Evolutionary conservation across 2,888 invertebrate species (phyloP).

Genomic region (Drosophila hamatofila): DNA sequence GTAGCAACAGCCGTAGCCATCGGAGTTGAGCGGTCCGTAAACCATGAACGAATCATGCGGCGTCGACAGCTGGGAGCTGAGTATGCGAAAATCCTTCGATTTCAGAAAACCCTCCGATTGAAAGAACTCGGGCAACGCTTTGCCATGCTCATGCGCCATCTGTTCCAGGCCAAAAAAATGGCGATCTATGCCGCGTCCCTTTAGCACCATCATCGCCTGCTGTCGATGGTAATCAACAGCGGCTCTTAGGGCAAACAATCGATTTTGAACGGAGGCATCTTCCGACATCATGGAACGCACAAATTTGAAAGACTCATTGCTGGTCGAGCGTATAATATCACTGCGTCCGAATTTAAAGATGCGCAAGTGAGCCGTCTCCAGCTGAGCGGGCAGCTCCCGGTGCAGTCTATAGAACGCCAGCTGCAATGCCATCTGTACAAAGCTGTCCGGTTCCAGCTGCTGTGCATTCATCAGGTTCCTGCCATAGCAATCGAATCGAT

Average conservation of each 20-base stretch:
- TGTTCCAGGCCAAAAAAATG: constrained; percentile 95
- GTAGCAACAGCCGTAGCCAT: constrained; percentile 98
- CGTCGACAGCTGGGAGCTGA: constrained; percentile 95
- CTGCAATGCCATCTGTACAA: constrained; percentile 97
- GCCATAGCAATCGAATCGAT: constrained; percentile 93
- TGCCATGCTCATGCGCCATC: constrained; percentile 91
- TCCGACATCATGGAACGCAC: constrained; percentile 89
- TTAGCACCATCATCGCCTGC: constrained; percentile 87
- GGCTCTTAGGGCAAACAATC: constrained; percentile 88
- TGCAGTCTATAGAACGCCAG: constrained; percentile 92
- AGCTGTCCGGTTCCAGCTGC: constrained; percentile 97
- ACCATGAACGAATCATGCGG: constrained; percentile 93
- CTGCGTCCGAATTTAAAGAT: constrained; percentile 94
- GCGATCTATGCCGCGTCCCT: constrained; percentile 94
- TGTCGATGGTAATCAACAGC: constrained; percentile 94
- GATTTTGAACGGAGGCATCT: constrained; percentile 85
- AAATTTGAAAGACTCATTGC: constrained; percentile 91
- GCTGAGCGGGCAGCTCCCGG: constrained; percentile 91
- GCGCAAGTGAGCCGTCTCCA: constrained; percentile 95
- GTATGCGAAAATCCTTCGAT: constrained; percentile 92
- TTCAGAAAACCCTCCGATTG: constrained; percentile 89
- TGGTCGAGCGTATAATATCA: constrained; percentile 97
- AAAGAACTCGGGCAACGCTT: constrained; percentile 91
- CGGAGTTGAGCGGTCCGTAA: constrained; percentile 93
- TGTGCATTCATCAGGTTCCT: constrained; percentile 94